Conservation (phyloP, 2,797 vertebrate genomes). For the Lithobates pipiens region DNA sequence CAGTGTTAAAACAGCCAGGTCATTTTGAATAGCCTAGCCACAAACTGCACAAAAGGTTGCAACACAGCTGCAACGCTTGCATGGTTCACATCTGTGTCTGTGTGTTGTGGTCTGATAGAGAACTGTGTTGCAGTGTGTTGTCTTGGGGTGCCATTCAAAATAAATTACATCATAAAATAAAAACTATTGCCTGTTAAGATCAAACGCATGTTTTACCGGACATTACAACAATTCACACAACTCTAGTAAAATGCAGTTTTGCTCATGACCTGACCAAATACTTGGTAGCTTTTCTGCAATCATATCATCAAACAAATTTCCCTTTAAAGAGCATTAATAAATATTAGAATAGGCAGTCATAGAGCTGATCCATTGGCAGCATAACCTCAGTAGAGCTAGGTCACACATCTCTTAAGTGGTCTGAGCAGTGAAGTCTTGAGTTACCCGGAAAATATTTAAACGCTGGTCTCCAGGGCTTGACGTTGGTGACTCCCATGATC, state of each 20-base stretch:
- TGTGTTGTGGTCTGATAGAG: too few relatives aligned
- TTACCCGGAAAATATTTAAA: slow-evolving; percentile 50
- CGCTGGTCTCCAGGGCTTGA: slow-evolving; percentile 37
- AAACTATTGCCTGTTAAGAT: too few relatives aligned
- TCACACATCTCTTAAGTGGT: slow-evolving; percentile 47
- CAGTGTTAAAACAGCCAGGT: too few relatives aligned
- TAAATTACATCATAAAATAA: too few relatives aligned
- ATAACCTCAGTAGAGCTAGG: slow-evolving; percentile 6
- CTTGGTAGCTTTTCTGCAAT: background rate
- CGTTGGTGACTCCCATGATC: slow-evolving; percentile 37
- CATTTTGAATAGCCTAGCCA: too few relatives aligned
- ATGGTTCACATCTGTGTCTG: too few relatives aligned
- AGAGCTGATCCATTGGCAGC: background rate
- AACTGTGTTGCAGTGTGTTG: too few relatives aligned
- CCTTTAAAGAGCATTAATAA: slow-evolving; percentile 29
- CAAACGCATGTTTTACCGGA: too few relatives aligned
- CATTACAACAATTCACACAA: too few relatives aligned
- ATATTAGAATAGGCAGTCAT: slow-evolving; percentile 25
- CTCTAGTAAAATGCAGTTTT: background rate
- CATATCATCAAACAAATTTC: background rate
- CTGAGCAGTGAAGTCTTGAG: slow-evolving; percentile 36
- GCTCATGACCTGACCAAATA: background rate
- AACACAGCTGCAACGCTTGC: too few relatives aligned
- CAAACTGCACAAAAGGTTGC: too few relatives aligned
- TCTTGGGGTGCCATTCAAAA: too few relatives aligned